A percentile compares a stretch with the other conserved stretches of the same genome.
Evolutionary conservation across 2,113 vertebrate species (phyloP).

Genomic region (Pandion haliaetus): DNA sequence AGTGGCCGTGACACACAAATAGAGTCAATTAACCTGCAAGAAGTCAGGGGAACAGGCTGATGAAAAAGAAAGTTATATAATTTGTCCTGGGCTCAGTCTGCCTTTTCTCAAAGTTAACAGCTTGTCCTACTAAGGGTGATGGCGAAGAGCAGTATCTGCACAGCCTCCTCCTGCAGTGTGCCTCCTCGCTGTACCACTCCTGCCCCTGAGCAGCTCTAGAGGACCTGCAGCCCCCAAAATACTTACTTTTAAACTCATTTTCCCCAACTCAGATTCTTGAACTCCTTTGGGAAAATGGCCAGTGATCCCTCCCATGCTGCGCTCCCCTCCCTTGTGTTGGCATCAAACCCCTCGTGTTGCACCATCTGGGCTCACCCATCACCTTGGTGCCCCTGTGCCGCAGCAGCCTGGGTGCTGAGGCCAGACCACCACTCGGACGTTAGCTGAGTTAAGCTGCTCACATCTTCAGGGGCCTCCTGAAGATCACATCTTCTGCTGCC

Average conservation of each 20-base stretch:
- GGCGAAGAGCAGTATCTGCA: background rate
- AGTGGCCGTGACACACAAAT: constrained; percentile 30
- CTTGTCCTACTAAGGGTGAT: background rate
- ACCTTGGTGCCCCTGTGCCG: accelerated
- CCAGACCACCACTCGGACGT: accelerated
- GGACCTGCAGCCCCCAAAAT: background rate
- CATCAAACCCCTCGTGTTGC: background rate
- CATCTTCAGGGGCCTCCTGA: background rate
- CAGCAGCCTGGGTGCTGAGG: accelerated
- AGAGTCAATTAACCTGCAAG: constrained; percentile 43
- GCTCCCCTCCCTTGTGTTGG: accelerated
- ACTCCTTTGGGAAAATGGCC: background rate
- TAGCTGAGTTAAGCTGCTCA: background rate
- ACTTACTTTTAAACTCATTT: background rate
- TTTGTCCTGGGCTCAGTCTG: background rate
- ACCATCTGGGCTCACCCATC: accelerated
- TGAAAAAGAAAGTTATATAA: background rate
- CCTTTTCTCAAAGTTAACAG: background rate
- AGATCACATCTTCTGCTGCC: accelerated
- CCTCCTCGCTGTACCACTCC: accelerated
- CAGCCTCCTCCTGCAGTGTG: background rate
- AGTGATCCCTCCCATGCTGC: background rate
- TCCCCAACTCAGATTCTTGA: accelerated
- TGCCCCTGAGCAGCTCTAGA: accelerated
- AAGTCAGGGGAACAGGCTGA: background rate